Evolutionary conservation across 2,113 vertebrate species (phyloP).

Genomic region (Osmerus mordax): DNA sequence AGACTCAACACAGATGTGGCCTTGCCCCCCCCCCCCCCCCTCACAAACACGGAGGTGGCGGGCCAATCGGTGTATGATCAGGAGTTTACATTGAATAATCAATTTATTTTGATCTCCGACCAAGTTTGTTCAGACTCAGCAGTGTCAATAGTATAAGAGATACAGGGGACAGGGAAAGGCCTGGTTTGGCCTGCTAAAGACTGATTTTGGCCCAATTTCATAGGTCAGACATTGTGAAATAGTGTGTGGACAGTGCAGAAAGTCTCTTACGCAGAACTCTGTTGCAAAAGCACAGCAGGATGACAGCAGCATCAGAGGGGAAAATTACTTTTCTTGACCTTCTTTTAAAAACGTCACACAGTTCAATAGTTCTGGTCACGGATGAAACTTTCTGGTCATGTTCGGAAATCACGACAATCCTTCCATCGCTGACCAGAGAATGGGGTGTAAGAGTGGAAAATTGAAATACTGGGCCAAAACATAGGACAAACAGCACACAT

Average conservation of each 20-base stretch:
- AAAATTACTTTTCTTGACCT: conserved; percentile 8
- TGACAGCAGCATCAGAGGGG: neutral
- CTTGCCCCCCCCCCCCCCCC: neutral
- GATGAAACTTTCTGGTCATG: neutral
- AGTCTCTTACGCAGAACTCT: neutral
- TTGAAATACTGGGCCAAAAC: neutral
- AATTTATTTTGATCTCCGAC: neutral
- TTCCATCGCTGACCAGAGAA: neutral
- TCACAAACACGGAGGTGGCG: too few species aligned
- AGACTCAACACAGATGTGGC: neutral
- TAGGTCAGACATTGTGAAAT: neutral
- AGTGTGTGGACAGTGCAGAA: neutral
- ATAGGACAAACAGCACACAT: neutral
- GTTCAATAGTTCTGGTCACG: neutral
- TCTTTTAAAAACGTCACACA: neutral
- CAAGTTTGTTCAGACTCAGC: neutral
- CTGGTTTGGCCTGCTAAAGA: neutral
- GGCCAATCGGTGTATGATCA: neutral
- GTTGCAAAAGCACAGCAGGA: neutral
- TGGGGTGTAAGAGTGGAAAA: neutral
- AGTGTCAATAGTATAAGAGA: neutral
- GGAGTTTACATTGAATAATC: neutral
- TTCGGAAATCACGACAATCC: neutral
- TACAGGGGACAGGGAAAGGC: neutral
- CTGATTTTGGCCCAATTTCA: neutral